A percentile compares a stretch with the other conserved stretches of the same genome.
These are phyloP conservation scores for Acromyrmex charruanus DNA, from an alignment of 1,140 invertebrate genomes.

Conservation along the genomic window DNA sequence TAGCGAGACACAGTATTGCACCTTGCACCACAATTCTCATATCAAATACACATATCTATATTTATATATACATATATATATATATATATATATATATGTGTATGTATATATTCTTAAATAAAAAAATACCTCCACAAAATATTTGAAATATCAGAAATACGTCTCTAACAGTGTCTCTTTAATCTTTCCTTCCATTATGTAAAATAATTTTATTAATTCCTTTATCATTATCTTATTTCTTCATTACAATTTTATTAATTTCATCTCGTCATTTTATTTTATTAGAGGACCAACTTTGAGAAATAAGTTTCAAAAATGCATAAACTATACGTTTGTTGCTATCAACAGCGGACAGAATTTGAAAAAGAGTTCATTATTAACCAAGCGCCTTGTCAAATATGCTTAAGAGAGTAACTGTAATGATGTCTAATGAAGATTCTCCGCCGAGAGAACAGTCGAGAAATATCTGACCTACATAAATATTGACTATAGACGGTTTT, in stretches of 20 bases:
- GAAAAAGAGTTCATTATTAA: slow-evolving; percentile 22
- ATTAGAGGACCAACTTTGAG: neutral
- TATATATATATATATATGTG: too few species aligned
- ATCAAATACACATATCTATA: neutral
- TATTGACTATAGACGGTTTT: slow-evolving; percentile 33
- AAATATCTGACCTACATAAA: slow-evolving; percentile 54
- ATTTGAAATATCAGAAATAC: too few species aligned
- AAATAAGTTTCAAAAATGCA: neutral
- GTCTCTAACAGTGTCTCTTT: too few species aligned
- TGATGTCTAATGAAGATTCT: slow-evolving; percentile 37
- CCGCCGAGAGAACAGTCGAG: neutral
- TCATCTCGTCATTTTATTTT: neutral
- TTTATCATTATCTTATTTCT: neutral
- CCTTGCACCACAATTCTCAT: neutral
- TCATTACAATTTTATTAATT: neutral
- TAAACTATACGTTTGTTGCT: neutral
- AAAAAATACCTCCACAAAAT: neutral
- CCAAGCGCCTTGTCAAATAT: slow-evolving; percentile 35
- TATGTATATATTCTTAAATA: neutral
- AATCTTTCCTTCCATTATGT: neutral
- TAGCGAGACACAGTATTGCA: neutral
- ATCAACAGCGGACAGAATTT: neutral
- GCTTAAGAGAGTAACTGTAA: slow-evolving; percentile 42
- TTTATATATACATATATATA: too few species aligned
- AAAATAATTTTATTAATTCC: neutral